A percentile compares a stretch with the other conserved stretches of the same genome.
Evolutionary conservation across 2,888 invertebrate species (phyloP).

Genomic region (Helleia helle): DNA sequence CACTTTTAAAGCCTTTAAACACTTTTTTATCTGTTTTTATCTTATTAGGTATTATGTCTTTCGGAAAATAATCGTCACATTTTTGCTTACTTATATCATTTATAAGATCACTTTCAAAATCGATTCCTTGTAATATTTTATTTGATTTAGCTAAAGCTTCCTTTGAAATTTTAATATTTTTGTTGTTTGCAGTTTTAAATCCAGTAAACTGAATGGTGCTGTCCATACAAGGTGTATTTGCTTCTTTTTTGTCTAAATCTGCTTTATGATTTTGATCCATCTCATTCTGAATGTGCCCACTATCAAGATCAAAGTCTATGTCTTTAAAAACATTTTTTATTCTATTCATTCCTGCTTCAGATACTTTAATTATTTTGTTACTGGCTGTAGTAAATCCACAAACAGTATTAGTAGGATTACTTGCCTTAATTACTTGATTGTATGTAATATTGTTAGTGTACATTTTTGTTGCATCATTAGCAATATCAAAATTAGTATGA

Average conservation of each 20-base stretch:
- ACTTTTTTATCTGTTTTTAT: no score
- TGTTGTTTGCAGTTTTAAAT: slow-evolving; percentile 40
- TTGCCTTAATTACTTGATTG: not conserved
- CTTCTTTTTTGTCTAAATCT: no score
- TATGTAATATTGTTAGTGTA: no score
- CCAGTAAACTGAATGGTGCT: no score
- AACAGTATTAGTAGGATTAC: not conserved
- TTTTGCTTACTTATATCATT: no score
- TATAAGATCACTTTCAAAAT: no score
- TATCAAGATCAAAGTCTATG: not conserved
- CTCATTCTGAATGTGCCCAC: no score
- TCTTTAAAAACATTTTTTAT: not conserved
- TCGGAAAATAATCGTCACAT: no score
- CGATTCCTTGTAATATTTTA: no score
- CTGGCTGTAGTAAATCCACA: not conserved
- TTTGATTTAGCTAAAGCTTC: slow-evolving; percentile 25
- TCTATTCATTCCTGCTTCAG: not conserved
- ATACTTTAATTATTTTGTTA: not conserved
- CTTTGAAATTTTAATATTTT: slow-evolving; percentile 31
- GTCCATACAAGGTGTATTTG: no score
- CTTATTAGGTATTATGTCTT: no score
- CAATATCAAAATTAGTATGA: slow-evolving; percentile 6
- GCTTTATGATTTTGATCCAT: no score
- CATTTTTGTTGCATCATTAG: not conserved
- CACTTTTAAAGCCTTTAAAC: slow-evolving; percentile 32